These are phyloP conservation scores for Cyprinodon diabolis DNA, from an alignment of 2,797 vertebrate genomes.

Conservation along the genomic window DNA sequence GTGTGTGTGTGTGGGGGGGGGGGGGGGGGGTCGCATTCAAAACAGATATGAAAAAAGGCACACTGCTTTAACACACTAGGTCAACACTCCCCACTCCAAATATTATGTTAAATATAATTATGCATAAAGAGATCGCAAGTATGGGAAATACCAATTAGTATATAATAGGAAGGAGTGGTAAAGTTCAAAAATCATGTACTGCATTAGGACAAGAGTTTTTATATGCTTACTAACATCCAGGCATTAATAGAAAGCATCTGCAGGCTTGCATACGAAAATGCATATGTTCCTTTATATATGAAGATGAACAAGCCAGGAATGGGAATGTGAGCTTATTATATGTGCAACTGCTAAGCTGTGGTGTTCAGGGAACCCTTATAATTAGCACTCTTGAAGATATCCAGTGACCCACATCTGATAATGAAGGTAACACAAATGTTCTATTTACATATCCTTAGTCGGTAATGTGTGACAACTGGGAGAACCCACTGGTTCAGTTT, in stretches of 20 bases:
- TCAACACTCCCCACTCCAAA: not conserved
- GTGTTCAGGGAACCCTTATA: constrained; percentile 67
- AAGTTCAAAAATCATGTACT: not conserved
- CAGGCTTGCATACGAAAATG: constrained; percentile 32
- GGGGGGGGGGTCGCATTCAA: too few relatives aligned
- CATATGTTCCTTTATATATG: constrained; percentile 29
- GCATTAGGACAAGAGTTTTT: constrained; percentile 14
- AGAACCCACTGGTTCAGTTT: constrained; percentile 53
- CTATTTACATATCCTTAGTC: constrained; percentile 80
- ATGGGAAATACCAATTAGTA: constrained; percentile 1
- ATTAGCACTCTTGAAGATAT: constrained; percentile 77
- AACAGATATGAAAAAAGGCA: too few relatives aligned
- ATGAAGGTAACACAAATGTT: constrained; percentile 76
- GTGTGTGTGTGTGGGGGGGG: too few relatives aligned
- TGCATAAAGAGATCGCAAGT: not conserved
- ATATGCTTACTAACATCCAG: constrained; percentile 36
- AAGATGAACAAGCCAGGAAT: constrained; percentile 49
- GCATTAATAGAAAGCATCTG: constrained; percentile 27
- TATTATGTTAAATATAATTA: not conserved
- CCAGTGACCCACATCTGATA: constrained; percentile 78
- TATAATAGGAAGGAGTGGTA: constrained; percentile 27
- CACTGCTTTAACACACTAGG: constrained; percentile 4
- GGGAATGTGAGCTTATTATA: constrained; percentile 46
- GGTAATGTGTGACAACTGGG: constrained; percentile 73
- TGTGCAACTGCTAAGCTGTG: constrained; percentile 52